These are phyloP conservation scores for Epinephelus moara DNA, from an alignment of 2,113 vertebrate species.

Conservation along the genomic window DNA sequence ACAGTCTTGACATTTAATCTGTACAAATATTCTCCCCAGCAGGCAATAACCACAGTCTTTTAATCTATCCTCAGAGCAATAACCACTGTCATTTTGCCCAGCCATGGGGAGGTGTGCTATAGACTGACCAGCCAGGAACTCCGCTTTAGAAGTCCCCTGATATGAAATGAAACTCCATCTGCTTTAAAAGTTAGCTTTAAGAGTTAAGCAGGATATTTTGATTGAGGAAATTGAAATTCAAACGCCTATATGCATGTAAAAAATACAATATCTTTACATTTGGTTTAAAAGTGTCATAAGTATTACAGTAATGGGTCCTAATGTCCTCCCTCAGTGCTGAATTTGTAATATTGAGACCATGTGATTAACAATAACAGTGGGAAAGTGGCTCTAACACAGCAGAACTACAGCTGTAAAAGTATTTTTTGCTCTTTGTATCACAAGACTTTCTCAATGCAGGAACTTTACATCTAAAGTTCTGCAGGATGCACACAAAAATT, in stretches of 20 bases:
- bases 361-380: conserved; percentile 3
- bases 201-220: neutral
- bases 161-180: conserved; percentile 29
- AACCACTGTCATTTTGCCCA: conserved; percentile 68
- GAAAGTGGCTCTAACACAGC: neutral
- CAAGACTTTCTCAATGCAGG: neutral
- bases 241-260: neutral
- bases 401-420: neutral
- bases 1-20: conserved; percentile 83
- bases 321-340: neutral
- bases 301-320: neutral
- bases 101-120: conserved; percentile 41
- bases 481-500: neutral
- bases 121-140: conserved; percentile 35
- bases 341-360: neutral
- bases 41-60: conserved; percentile 71
- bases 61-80: conserved; percentile 65
- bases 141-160: conserved; percentile 25
- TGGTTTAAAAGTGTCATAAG: neutral
- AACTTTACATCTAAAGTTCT: neutral
- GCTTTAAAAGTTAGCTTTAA: neutral
- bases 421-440: neutral
- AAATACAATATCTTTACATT: neutral
- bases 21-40: conserved; percentile 80
- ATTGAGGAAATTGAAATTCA: neutral